Evolutionary conservation across 2,888 invertebrate species (phyloP).

Genomic region (Ornithoptera alexandrae): DNA sequence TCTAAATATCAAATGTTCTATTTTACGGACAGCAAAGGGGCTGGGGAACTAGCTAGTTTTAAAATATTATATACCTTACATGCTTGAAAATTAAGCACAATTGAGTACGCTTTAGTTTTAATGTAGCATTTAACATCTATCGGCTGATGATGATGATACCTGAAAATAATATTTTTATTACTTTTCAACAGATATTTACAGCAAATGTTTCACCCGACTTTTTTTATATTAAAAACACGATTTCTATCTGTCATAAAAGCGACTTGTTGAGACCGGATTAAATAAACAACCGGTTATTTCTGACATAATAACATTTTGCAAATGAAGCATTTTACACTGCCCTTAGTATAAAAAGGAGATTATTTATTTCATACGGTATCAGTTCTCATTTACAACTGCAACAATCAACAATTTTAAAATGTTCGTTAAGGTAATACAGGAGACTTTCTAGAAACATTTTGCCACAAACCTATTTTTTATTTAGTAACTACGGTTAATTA

Average conservation of each 20-base stretch:
- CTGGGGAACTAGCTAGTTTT: no score
- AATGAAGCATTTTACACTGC: background rate
- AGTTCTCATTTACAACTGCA: conserved; percentile 5
- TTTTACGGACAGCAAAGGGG: no score
- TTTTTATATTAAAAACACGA: no score
- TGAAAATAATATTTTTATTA: no score
- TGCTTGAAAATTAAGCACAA: no score
- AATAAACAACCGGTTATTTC: conserved; percentile 15
- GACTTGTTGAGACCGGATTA: background rate
- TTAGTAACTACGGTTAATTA: conserved; percentile 24
- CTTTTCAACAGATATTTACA: no score
- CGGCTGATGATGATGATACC: no score
- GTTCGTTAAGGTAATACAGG: conserved; percentile 18
- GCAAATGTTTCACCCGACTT: no score
- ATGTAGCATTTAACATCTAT: no score
- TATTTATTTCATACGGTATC: conserved; percentile 15
- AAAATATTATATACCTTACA: no score
- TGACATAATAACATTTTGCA: background rate
- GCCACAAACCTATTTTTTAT: conserved; percentile 22
- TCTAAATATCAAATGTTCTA: no score
- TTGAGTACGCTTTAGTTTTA: no score
- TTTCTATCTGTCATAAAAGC: background rate
- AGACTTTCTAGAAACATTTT: background rate
- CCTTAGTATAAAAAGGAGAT: conserved; percentile 17
- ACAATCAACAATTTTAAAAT: conserved; percentile 16